phyloP scores from a whole-genome alignment of 2,888 invertebrate genomes.

The Halocaridina rubra region DNA sequence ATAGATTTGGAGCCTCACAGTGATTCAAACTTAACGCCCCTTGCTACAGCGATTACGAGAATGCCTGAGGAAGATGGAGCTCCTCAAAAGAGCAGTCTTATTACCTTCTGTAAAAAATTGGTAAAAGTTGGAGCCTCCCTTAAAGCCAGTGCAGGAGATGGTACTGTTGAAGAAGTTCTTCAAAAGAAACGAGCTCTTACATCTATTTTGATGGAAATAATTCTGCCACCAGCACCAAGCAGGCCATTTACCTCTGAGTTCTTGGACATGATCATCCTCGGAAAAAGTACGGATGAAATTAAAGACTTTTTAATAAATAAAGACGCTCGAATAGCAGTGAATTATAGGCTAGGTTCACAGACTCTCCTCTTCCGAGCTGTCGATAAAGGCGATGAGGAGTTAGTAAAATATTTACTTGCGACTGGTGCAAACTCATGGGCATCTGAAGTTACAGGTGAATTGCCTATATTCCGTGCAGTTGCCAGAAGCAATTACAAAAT shows the following conservation, averaged over 20 bases:
- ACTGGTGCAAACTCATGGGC: slow-evolving; percentile 49
- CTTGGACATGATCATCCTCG: slow-evolving; percentile 41
- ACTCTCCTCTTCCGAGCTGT: slow-evolving; percentile 42
- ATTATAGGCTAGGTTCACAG: slow-evolving; percentile 39
- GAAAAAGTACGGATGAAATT: background rate
- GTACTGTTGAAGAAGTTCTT: slow-evolving; percentile 24
- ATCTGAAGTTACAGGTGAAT: slow-evolving; percentile 26
- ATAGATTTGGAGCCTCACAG: slow-evolving; percentile 50
- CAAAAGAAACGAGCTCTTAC: slow-evolving; percentile 10
- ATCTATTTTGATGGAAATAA: slow-evolving; percentile 1
- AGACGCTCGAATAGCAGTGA: slow-evolving; percentile 33
- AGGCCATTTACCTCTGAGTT: slow-evolving; percentile 44
- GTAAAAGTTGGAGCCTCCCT: slow-evolving; percentile 53
- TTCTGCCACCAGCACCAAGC: background rate
- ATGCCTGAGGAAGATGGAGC: slow-evolving; percentile 4
- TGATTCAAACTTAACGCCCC: slow-evolving; percentile 29
- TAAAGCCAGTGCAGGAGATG: background rate
- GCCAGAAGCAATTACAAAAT: slow-evolving; percentile 34
- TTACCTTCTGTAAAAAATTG: slow-evolving; percentile 45
- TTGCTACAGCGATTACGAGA: slow-evolving; percentile 44
- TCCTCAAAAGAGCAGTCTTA: background rate
- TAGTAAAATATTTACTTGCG: slow-evolving; percentile 32
- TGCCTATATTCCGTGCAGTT: slow-evolving; percentile 56
- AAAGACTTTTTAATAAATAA: background rate
- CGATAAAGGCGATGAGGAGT: background rate